These are phyloP conservation scores for Cosmorhoe ocellata DNA, from an alignment of 2,888 invertebrate species.

Conservation along the genomic window DNA sequence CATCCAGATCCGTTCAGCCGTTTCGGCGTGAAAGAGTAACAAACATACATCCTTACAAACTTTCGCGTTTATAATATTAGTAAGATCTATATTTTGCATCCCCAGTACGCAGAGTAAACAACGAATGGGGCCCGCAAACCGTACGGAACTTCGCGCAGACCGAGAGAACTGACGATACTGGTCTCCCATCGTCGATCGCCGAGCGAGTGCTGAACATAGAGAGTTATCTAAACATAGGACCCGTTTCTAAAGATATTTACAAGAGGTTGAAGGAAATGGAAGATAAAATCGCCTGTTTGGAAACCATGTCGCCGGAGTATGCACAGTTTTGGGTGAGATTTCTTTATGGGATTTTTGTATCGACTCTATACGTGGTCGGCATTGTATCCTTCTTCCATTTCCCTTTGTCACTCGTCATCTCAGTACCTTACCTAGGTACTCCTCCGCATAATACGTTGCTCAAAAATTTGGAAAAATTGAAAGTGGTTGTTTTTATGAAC, in stretches of 20 bases:
- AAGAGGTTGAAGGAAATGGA: slow-evolving; percentile 88
- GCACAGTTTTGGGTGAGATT: slow-evolving; percentile 80
- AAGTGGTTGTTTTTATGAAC: too few species aligned
- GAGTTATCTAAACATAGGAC: slow-evolving; percentile 80
- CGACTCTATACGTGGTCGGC: too few species aligned
- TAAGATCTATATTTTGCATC: background rate
- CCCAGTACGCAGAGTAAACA: slow-evolving; percentile 86
- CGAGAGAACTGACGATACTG: slow-evolving; percentile 33
- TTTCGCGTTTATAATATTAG: too few species aligned
- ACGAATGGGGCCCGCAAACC: slow-evolving; percentile 87
- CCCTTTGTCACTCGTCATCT: too few species aligned
- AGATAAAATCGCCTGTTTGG: slow-evolving; percentile 86
- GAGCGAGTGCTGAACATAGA: slow-evolving; percentile 87
- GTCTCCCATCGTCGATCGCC: slow-evolving; percentile 83
- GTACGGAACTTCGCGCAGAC: slow-evolving; percentile 33
- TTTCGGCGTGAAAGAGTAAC: too few species aligned
- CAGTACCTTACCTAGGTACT: too few species aligned
- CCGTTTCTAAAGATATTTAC: slow-evolving; percentile 85
- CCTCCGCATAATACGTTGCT: too few species aligned
- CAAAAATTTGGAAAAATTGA: too few species aligned
- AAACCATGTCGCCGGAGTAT: slow-evolving; percentile 92
- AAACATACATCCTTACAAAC: too few species aligned
- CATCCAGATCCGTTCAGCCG: too few species aligned
- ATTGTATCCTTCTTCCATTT: too few species aligned
- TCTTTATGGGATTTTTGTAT: too few species aligned